phyloP scores from a whole-genome alignment of 1,140 invertebrate species.

The Cotesia vestalis region DNA sequence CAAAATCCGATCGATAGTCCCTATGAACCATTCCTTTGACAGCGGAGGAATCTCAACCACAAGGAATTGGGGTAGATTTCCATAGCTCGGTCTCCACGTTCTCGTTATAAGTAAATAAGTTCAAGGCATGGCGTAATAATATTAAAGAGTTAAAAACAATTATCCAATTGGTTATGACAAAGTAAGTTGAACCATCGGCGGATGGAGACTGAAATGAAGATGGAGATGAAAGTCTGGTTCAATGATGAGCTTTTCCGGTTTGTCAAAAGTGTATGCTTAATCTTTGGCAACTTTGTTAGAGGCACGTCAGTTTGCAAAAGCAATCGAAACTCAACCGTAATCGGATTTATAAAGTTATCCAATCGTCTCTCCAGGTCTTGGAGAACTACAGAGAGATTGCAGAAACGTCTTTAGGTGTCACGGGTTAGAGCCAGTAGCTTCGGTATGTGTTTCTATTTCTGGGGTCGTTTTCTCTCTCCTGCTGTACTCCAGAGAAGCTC shows the following conservation, averaged over 20 bases:
- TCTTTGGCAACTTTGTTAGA: conserved; percentile 14
- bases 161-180: too few species aligned
- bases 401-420: conserved; percentile 18
- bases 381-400: conserved; percentile 1
- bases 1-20: too few species aligned
- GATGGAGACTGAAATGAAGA: background rate
- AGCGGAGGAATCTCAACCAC: too few species aligned
- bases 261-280: conserved; percentile 15
- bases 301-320: conserved; percentile 25
- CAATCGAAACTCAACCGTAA: conserved; percentile 31
- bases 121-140: too few species aligned
- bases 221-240: background rate
- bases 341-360: conserved; percentile 29
- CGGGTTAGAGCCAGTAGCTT: background rate
- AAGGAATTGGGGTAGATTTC: too few species aligned
- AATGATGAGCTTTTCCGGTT: background rate
- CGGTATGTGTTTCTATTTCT: background rate
- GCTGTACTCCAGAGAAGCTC: background rate
- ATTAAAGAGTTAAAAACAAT: too few species aligned
- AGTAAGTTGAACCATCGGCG: background rate
- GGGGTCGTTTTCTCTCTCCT: background rate
- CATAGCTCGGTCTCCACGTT: too few species aligned
- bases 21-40: too few species aligned
- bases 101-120: too few species aligned
- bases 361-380: conserved; percentile 21